Percentiles rank a stretch among this genome's conserved stretches.
These are phyloP conservation scores for Polydrusus cervinus DNA, from an alignment of 2,888 invertebrate species.

Conservation along the genomic window DNA sequence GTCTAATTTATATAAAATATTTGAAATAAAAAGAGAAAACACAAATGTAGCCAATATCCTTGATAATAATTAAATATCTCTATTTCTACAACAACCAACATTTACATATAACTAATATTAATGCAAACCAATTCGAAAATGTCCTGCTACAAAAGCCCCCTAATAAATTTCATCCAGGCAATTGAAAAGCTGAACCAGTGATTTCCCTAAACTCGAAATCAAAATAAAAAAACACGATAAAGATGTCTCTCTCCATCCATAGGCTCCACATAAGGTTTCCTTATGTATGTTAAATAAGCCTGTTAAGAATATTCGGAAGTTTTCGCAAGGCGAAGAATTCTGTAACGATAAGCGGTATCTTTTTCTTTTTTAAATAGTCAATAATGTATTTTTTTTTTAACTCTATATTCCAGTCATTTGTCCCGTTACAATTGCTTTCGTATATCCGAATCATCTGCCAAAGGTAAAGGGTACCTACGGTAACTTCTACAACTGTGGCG, in stretches of 20 bases:
- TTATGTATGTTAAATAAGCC: slow-evolving; percentile 42
- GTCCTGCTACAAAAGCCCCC: slow-evolving; percentile 10
- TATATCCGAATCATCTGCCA: no score
- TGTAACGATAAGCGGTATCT: no score
- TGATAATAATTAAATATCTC: not conserved
- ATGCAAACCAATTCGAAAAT: slow-evolving; percentile 10
- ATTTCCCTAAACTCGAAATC: slow-evolving; percentile 34
- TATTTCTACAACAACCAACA: not conserved
- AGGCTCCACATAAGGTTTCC: slow-evolving; percentile 22
- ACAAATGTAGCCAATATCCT: no score
- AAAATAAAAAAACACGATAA: slow-evolving; percentile 42
- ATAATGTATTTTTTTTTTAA: no score
- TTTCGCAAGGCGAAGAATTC: slow-evolving; percentile 20
- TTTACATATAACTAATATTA: not conserved
- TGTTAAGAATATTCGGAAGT: slow-evolving; percentile 25
- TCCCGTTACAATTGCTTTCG: no score
- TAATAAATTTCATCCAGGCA: slow-evolving; percentile 30
- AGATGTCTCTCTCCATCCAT: slow-evolving; percentile 32
- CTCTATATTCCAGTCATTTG: no score
- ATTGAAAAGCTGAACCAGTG: slow-evolving; percentile 34
- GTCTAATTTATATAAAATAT: no score
- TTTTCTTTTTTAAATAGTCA: no score
- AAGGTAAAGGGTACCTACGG: no score
- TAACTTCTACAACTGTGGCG: no score
- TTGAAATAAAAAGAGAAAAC: no score